Evolutionary conservation across 2,113 vertebrate genomes (phyloP), one percentile per base, ranked within the genome.

Genomic region (Oryzias woworae): DNA sequence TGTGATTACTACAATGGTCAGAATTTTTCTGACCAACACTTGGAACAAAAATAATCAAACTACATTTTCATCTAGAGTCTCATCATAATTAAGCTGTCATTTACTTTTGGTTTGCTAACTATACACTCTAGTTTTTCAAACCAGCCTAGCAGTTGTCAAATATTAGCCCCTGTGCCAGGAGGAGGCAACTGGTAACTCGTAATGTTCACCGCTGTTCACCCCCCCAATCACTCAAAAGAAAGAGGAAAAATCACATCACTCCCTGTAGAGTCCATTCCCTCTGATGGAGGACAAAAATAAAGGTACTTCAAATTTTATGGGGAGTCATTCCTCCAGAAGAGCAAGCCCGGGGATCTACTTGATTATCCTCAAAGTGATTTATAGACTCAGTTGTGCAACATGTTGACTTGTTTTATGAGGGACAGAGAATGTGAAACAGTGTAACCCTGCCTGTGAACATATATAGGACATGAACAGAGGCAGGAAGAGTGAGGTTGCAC

Each of bases 331-430:
- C 49, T 73, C 68, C 55, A 54, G 66, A 58, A 61, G 62, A 66
- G 41, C 53, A 64, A 78, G 71, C 68, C 76, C n/a, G 65, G 71
- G 77, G 75, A 76, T 14, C 71, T 58, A 36, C 58, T 60, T 43
- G 54, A 49, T 53, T 47, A 79, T 49, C 47, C 66, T 62, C 70
- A 71, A 75, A 67, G 43, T 48, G 43, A 51, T 60, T 77, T 80
- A 82, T 62, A 69, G 48, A 70, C 47, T 44, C 51, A 44, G 48
- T 16, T 51, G 24, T 67, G 78, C 68, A 61, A 53, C 0, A 14
- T 69, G 66, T 80, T 51, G 75, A 67, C 66, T 71, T 65, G 41
- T 62, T 84, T 85, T 80, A 87, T 66, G 67, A 71, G 66, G 41
- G 36, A 26, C 15, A 31, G 36, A 56, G 62, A 78, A 71, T 65